Conservation (phyloP, 2,113 vertebrate species). For the Ochotona curzoniae region DNA sequence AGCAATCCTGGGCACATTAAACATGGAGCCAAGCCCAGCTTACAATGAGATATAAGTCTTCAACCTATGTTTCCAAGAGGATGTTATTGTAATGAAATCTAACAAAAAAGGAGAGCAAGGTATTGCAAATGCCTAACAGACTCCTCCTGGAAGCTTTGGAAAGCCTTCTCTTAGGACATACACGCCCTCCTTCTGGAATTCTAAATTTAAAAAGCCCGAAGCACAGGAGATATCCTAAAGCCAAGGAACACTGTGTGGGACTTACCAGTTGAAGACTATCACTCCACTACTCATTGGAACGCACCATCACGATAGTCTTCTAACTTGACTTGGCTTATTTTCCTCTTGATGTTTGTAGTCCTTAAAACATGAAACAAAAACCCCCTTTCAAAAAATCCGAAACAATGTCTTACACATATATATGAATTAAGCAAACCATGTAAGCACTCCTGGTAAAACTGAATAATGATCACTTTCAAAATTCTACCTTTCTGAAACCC, state of each 20-base stretch:
- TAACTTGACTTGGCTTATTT: neutral
- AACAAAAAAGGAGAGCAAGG: neutral
- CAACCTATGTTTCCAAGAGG: neutral
- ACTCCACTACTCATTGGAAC: conserved; percentile 8
- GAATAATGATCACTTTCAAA: neutral
- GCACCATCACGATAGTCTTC: neutral
- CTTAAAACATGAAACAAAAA: conserved; percentile 15
- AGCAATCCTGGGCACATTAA: too few relatives aligned
- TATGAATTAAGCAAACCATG: neutral
- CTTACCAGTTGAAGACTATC: neutral
- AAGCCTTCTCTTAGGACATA: neutral
- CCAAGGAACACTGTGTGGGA: neutral
- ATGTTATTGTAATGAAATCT: conserved; percentile 12
- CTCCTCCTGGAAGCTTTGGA: neutral
- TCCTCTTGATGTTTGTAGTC: neutral
- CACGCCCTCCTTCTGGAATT: neutral
- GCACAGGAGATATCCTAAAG: neutral
- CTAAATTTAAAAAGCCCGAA: neutral
- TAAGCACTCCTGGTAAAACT: neutral
- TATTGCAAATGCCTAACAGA: neutral
- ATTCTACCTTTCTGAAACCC: neutral
- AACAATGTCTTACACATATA: neutral
- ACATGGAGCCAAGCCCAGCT: too few relatives aligned
- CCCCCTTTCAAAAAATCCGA: neutral
- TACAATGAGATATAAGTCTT: neutral